Evolutionary conservation across 2,113 vertebrate species (phyloP), one percentile per base, ranked within the genome.

Genomic region (Gymnorhina tibicen): DNA sequence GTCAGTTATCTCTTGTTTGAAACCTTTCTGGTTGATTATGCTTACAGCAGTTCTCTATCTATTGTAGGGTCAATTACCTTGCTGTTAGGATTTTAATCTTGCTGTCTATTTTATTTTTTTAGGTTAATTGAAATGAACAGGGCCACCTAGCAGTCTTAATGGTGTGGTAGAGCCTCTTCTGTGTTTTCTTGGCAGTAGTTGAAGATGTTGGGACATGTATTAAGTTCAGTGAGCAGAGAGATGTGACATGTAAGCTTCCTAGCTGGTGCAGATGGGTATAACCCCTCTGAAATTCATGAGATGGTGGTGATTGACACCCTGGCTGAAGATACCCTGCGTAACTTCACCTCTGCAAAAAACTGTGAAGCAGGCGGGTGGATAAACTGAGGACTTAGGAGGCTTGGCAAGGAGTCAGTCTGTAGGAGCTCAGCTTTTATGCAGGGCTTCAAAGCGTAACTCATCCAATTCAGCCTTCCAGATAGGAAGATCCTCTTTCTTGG

Each of bases 331-430:
- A 28, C 4, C 8, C 9, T 89, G 3, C 56, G 18, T 76, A 81
- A 60, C 27, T 93, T 85, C 17, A 7, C 42, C 66, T n/a, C 64
- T 93, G 22, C 53, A 58, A 56, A 84, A 83, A 26, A 10, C 78
- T 90, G 33, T 68, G 52, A 72, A 89, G 87, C 22, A 69, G 53
- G 50, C 8, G 2, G 32, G 73, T 85, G 67, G 87, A 96, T 97
- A 78, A 95, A 91, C 68, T 11, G 76, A 95, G 64, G 84, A 72
- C 22, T 92, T 97, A 83, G 91, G 96, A 92, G 70, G 89, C 87
- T 98, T 97, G 96, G 79, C 55, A 39, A 88, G 68, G 83, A 92
- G 75, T 94, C 77, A 23, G 80, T 92, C 89, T 91, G 63, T 58
- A 75, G 85, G 86, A 96, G 41, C 49, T 92, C 77, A 69, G 74